phyloP scores from a whole-genome alignment of 1,140 invertebrate species.

The Paralvinella palmiformis region DNA sequence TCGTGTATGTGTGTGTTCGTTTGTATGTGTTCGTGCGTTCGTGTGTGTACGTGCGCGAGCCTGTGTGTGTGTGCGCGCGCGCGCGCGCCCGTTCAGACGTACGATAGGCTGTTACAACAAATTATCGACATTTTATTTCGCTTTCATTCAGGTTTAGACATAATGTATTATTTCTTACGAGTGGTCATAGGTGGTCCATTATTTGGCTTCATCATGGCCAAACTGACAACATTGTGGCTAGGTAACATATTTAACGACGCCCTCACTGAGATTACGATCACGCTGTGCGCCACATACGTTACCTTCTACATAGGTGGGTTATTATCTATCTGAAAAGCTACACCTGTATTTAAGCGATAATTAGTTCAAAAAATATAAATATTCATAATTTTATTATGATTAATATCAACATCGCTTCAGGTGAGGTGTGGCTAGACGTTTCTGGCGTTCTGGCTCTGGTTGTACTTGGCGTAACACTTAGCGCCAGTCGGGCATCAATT shows the following conservation, averaged over 20 bases:
- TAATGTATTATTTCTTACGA: conserved; percentile 31
- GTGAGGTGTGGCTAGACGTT: conserved; percentile 44
- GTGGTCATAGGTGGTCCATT: conserved; percentile 44
- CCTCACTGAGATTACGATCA: conserved; percentile 50
- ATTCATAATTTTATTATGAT: no score
- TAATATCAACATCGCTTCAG: no score
- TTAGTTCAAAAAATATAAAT: no score
- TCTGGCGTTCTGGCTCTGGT: conserved; percentile 53
- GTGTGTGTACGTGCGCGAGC: no score
- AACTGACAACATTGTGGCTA: conserved; percentile 42
- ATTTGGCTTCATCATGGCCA: conserved; percentile 47
- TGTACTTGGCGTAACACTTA: conserved; percentile 47
- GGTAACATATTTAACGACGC: conserved; percentile 48
- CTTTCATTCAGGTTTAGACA: conserved; percentile 27
- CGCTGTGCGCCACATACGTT: conserved; percentile 49
- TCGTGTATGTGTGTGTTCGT: not conserved
- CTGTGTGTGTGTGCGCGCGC: no score
- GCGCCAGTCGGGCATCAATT: conserved; percentile 46
- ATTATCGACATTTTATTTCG: no score
- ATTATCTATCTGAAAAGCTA: not conserved
- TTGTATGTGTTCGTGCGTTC: no score
- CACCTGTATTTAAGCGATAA: no score
- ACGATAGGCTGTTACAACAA: no score
- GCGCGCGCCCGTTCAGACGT: no score
- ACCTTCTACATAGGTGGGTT: conserved; percentile 48